Percentiles rank a stretch among this genome's conserved stretches.
Evolutionary conservation across 2,113 vertebrate genomes (phyloP).

Genomic region (Peromyscus californicus): DNA sequence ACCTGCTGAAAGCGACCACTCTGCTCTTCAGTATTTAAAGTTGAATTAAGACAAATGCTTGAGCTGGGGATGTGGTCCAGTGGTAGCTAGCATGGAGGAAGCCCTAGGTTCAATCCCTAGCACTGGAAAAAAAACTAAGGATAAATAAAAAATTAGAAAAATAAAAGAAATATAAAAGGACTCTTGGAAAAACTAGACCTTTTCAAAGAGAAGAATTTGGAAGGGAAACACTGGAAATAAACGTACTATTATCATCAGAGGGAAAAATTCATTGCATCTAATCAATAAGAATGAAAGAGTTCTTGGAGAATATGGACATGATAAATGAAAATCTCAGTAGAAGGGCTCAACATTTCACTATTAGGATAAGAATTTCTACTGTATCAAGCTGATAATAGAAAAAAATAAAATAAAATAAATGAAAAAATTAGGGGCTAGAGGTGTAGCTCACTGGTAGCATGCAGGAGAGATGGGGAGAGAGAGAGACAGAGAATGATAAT

Average conservation of each 20-base stretch:
- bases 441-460: not conserved
- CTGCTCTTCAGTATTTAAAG: not conserved
- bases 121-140: not conserved
- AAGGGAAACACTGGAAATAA: not conserved
- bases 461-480: not conserved
- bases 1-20: not conserved
- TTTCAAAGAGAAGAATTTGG: not conserved
- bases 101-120: no score
- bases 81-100: no score
- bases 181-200: not conserved
- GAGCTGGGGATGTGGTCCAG: not conserved
- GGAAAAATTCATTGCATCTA: not conserved
- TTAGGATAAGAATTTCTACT: no score
- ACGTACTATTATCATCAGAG: not conserved
- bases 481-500: not conserved
- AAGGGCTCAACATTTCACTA: not conserved
- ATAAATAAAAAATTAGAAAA: not conserved
- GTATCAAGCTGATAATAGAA: no score
- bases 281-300: not conserved
- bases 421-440: not conserved
- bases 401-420: no score
- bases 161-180: not conserved
- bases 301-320: not conserved
- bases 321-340: constrained; percentile 2
- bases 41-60: constrained; percentile 1